Conservation (phyloP, 2,113 vertebrate species). For the Ophiodon elongatus region DNA sequence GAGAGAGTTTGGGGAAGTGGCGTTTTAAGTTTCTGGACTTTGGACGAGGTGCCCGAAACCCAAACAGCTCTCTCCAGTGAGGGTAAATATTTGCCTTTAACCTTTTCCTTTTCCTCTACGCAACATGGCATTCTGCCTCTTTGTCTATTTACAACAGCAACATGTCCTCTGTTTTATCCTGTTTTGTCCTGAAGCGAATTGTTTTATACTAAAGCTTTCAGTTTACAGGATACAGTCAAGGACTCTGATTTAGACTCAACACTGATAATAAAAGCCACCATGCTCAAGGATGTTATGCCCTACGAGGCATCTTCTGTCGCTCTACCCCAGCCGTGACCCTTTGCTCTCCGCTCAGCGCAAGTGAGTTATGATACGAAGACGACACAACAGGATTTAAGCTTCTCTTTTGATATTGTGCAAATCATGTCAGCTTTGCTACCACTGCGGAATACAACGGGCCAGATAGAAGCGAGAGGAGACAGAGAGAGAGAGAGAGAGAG, state of each 20-base stretch:
- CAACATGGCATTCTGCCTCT: not conserved
- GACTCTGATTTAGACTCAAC: constrained; percentile 30
- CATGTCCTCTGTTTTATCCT: constrained; percentile 36
- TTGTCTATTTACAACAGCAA: constrained; percentile 19
- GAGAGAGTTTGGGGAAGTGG: constrained; percentile 13
- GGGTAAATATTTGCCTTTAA: constrained; percentile 73
- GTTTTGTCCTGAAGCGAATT: constrained; percentile 29
- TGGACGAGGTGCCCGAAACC: constrained; percentile 75
- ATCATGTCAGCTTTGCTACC: not conserved
- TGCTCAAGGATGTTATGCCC: constrained; percentile 10
- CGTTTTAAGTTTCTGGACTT: constrained; percentile 66
- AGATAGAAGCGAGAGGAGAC: not conserved
- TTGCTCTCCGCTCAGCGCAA: not conserved
- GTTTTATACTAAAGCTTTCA: not conserved
- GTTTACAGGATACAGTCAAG: constrained; percentile 47
- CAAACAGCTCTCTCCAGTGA: constrained; percentile 68
- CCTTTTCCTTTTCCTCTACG: constrained; percentile 38
- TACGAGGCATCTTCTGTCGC: constrained; percentile 2
- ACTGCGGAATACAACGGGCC: not conserved
- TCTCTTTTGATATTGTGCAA: not conserved
- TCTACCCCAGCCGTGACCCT: not conserved
- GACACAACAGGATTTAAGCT: not conserved
- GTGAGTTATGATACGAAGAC: not conserved
- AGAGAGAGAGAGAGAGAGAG: not conserved
- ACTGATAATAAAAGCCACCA: constrained; percentile 23